A percentile compares a stretch with the other conserved stretches of the same genome.
These are phyloP conservation scores for Temnothorax nylanderi DNA, from an alignment of 1,140 invertebrate species.

Conservation along the genomic window DNA sequence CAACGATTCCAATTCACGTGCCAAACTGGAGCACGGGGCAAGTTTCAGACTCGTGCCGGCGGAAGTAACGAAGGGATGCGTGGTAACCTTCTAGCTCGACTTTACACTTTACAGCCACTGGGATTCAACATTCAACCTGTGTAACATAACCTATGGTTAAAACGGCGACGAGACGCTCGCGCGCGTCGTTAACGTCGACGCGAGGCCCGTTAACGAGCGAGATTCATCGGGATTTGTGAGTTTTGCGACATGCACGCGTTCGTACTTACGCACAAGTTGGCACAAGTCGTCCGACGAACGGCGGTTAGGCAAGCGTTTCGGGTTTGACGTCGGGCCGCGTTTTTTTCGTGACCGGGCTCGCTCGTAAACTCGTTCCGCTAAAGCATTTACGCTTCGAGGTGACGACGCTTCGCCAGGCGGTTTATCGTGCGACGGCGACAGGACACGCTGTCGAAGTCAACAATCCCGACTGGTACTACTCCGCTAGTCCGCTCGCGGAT, in stretches of 20 bases:
- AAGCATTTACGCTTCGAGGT: too few species aligned
- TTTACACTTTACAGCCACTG: background rate
- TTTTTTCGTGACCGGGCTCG: background rate
- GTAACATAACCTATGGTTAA: constrained; percentile 7
- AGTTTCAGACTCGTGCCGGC: background rate
- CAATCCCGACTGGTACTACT: background rate
- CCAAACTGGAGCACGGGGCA: background rate
- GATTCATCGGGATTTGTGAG: background rate
- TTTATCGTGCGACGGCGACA: background rate
- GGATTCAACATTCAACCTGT: background rate
- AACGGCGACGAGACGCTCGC: background rate
- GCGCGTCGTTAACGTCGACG: too few species aligned
- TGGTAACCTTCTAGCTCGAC: background rate
- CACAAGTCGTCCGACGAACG: background rate
- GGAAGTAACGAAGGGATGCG: background rate
- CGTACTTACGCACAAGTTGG: constrained; percentile 15
- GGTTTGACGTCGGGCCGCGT: background rate
- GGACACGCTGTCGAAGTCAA: background rate
- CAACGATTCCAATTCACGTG: background rate
- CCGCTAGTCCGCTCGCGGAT: background rate
- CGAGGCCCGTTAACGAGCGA: too few species aligned
- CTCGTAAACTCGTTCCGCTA: background rate
- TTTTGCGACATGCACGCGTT: background rate
- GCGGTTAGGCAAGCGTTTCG: background rate
- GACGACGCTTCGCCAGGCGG: background rate